Evolutionary conservation across 2,888 invertebrate species (phyloP).

Genomic region (Pyrgus malvae): DNA sequence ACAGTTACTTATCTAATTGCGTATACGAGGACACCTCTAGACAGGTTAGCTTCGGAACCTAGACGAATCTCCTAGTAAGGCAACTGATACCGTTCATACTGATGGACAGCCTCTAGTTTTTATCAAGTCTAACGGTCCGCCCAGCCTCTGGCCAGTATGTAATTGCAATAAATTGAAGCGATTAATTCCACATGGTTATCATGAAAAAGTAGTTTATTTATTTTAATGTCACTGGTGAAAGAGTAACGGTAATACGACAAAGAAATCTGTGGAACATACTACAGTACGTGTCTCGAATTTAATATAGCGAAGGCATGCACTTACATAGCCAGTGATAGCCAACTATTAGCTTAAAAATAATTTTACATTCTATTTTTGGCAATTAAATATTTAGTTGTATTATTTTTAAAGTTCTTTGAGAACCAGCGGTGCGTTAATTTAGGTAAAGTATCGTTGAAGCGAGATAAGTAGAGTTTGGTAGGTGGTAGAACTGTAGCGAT

Average conservation of each 20-base stretch:
- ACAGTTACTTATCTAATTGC: constrained; percentile 12
- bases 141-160: constrained; percentile 30
- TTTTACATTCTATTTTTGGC: no score
- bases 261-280: background rate
- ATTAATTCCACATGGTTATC: constrained; percentile 32
- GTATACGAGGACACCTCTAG: background rate
- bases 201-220: constrained; percentile 24
- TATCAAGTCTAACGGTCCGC: constrained; percentile 45
- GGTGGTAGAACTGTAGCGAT: no score
- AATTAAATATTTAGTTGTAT: no score
- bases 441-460: no score
- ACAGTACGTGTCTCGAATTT: background rate
- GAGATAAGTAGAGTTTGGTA: no score
- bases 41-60: constrained; percentile 14
- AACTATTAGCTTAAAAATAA: no score
- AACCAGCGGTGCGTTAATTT: no score
- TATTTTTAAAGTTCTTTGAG: no score
- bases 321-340: no score
- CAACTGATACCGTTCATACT: constrained; percentile 42
- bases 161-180: constrained; percentile 47
- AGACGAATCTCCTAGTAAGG: constrained; percentile 40
- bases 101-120: constrained; percentile 42
- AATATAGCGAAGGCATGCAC: no score
- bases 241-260: constrained; percentile 11
- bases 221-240: constrained; percentile 9